Percentiles rank a stretch among this genome's conserved stretches.
Evolutionary conservation across 2,113 vertebrate genomes (phyloP).

Genomic region (Leptobrachium leishanense): DNA sequence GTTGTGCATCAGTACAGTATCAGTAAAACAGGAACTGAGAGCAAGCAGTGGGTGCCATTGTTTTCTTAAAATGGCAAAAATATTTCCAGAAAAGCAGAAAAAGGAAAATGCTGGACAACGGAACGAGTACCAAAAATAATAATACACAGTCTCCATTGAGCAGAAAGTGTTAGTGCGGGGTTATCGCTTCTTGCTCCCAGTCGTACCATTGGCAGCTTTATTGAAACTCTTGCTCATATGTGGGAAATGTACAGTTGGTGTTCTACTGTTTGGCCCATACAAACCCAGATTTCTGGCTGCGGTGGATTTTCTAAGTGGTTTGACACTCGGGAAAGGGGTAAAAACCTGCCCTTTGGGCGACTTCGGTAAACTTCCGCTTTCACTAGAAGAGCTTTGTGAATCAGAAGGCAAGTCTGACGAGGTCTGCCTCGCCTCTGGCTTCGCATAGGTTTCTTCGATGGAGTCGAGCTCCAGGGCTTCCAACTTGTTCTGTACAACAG

Average conservation of each 20-base stretch:
- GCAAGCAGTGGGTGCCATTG: too few species aligned
- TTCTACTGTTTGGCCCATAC: constrained; percentile 90
- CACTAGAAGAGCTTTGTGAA: constrained; percentile 57
- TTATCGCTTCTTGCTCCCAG: constrained; percentile 75
- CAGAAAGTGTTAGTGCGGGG: neutral
- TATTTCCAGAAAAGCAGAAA: constrained; percentile 5
- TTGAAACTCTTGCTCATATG: constrained; percentile 86
- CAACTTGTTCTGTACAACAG: constrained; percentile 72
- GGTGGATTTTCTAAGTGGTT: constrained; percentile 86
- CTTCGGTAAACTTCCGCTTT: constrained; percentile 59
- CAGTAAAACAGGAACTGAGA: too few species aligned
- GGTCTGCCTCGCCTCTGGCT: constrained; percentile 47
- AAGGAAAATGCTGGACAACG: neutral
- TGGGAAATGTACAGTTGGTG: constrained; percentile 87
- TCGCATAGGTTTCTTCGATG: constrained; percentile 27
- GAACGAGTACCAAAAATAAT: neutral
- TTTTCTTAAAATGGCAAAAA: neutral
- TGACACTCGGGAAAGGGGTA: constrained; percentile 90
- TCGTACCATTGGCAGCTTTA: constrained; percentile 61
- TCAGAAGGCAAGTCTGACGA: constrained; percentile 56
- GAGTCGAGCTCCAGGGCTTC: constrained; percentile 72
- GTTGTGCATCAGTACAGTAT: too few species aligned
- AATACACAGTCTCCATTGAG: constrained; percentile 26
- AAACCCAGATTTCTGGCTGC: constrained; percentile 91
- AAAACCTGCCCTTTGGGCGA: constrained; percentile 70